Evolutionary conservation across 2,888 invertebrate species (phyloP).

Genomic region (Aspidapion aeneum): DNA sequence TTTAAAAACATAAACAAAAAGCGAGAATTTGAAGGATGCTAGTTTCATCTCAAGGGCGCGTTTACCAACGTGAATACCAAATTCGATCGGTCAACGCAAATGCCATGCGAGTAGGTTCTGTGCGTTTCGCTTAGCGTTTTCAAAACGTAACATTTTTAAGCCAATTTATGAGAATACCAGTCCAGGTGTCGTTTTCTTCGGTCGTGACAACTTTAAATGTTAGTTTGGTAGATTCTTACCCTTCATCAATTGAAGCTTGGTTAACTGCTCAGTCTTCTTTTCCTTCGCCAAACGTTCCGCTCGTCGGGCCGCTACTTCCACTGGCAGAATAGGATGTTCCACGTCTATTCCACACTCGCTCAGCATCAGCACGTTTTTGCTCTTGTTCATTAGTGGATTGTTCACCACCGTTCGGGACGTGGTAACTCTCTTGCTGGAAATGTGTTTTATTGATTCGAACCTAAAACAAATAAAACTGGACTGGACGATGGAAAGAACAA

Average conservation of each 20-base stretch:
- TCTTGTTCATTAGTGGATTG: conserved; percentile 66
- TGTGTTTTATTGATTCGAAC: conserved; percentile 66
- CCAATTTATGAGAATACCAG: no score
- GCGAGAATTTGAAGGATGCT: no score
- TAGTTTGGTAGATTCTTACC: no score
- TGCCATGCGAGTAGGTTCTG: no score
- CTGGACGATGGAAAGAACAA: background rate
- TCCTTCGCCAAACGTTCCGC: conserved; percentile 85
- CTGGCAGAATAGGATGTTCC: conserved; percentile 79
- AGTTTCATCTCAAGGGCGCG: no score
- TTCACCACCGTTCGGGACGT: conserved; percentile 70
- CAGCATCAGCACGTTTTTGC: conserved; percentile 80
- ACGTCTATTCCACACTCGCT: conserved; percentile 80
- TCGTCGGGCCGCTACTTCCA: conserved; percentile 74
- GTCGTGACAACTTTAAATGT: no score
- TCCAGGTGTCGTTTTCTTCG: no score
- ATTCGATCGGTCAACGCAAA: no score
- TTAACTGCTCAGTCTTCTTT: conserved; percentile 55
- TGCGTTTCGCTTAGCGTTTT: no score
- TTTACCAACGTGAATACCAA: no score
- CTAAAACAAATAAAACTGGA: conserved; percentile 16
- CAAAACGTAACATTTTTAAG: no score
- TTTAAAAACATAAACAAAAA: no score
- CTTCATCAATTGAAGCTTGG: conserved; percentile 39
- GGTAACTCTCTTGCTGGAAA: conserved; percentile 66